Evolutionary conservation across 2,797 vertebrate species (phyloP).

Genomic region (Otus scops): DNA sequence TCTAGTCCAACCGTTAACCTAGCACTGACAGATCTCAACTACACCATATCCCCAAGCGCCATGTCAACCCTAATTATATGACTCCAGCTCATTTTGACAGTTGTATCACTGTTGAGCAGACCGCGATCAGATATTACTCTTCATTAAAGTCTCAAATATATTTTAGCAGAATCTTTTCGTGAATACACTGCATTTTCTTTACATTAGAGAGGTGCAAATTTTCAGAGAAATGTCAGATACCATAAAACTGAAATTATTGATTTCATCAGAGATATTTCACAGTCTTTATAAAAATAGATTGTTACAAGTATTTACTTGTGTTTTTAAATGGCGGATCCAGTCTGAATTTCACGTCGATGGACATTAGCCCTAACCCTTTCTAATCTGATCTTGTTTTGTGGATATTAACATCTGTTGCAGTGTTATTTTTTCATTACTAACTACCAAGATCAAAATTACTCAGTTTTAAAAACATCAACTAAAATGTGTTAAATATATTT

Average conservation of each 20-base stretch:
- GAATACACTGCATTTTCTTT: neutral
- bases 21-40: too few species aligned
- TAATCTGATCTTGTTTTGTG: neutral
- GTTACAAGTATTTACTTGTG: neutral
- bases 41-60: too few species aligned
- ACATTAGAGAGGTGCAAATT: neutral
- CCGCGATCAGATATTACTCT: neutral
- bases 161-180: neutral
- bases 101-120: neutral
- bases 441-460: neutral
- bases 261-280: neutral
- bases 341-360: neutral
- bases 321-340: neutral
- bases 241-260: neutral
- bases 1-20: too few species aligned
- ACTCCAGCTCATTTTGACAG: neutral
- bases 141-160: neutral
- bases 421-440: neutral
- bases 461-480: neutral
- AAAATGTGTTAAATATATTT: neutral
- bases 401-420: neutral
- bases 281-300: neutral
- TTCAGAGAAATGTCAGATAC: neutral
- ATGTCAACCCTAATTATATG: neutral
- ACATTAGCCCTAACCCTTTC: neutral